phyloP scores from a whole-genome alignment of 2,113 vertebrate species.

The Oostethus manadensis region DNA sequence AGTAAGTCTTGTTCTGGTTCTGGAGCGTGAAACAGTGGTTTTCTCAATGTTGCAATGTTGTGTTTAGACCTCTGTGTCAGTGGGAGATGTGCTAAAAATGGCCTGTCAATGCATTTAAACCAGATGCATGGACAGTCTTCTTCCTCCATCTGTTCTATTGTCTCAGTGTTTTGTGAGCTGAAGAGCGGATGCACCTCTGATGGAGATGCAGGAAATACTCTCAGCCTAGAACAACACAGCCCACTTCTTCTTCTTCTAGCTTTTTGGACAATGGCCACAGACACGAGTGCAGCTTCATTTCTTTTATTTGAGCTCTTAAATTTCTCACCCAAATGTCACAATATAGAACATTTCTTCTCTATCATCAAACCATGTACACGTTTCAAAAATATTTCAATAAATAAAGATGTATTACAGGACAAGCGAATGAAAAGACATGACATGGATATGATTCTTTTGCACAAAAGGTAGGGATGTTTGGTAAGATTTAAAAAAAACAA shows the following conservation, averaged over 20 bases:
- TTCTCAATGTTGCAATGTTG: slow-evolving; percentile 54
- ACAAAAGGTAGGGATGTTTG: slow-evolving; percentile 5
- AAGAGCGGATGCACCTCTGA: slow-evolving; percentile 68
- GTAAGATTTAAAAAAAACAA: slow-evolving; percentile 2
- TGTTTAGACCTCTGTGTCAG: slow-evolving; percentile 59
- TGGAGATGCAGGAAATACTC: slow-evolving; percentile 68
- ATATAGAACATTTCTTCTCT: too few species aligned
- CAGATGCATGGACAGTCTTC: slow-evolving; percentile 69
- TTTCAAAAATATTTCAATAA: slow-evolving; percentile 62
- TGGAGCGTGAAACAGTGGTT: slow-evolving; percentile 32
- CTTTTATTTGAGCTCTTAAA: too few species aligned
- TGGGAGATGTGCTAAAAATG: slow-evolving; percentile 67
- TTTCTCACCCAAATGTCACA: too few species aligned
- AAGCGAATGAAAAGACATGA: slow-evolving; percentile 32
- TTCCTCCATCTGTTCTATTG: slow-evolving; percentile 75
- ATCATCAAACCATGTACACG: slow-evolving; percentile 63
- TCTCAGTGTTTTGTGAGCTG: slow-evolving; percentile 63
- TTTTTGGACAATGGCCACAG: slow-evolving; percentile 27
- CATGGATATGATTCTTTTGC: slow-evolving; percentile 13
- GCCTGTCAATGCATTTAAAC: slow-evolving; percentile 61
- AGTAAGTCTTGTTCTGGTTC: slow-evolving; percentile 6
- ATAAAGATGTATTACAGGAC: slow-evolving; percentile 51
- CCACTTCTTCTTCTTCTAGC: slow-evolving; percentile 47
- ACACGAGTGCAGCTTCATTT: slow-evolving; percentile 2
- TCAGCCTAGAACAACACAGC: slow-evolving; percentile 52